Percentiles rank a stretch among this genome's conserved stretches.
These are phyloP conservation scores for Melanotaenia pygmaea DNA, from an alignment of 2,797 vertebrate species.

Conservation along the genomic window DNA sequence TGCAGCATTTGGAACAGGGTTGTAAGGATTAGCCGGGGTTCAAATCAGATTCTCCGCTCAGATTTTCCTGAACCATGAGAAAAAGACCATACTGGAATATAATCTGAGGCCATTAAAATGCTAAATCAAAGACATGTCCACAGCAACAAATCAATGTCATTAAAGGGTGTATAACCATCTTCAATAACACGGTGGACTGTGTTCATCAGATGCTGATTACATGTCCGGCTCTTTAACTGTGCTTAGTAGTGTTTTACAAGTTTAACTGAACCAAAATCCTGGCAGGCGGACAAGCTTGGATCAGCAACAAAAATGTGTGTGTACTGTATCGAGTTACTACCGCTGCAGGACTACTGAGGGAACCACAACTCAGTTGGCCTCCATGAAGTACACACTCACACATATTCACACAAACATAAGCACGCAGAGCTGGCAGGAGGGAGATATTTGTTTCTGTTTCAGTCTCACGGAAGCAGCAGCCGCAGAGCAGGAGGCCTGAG, in stretches of 20 bases:
- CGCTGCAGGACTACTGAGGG: conserved; percentile 71
- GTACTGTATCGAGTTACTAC: conserved; percentile 77
- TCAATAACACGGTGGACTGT: conserved; percentile 46
- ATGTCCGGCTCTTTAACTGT: conserved; percentile 61
- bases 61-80: conserved; percentile 8
- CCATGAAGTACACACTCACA: conserved; percentile 43
- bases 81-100: conserved; percentile 6
- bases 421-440: conserved; percentile 61
- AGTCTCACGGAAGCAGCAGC: conserved; percentile 75
- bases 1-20: conserved; percentile 5
- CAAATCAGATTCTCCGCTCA: conserved; percentile 24
- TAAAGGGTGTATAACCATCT: conserved; percentile 38
- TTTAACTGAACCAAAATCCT: conserved; percentile 66
- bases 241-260: conserved; percentile 72
- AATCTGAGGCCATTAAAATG: conserved; percentile 37
- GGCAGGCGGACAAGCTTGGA: conserved; percentile 77
- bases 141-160: conserved; percentile 43
- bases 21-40: conserved; percentile 17
- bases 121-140: conserved; percentile 28
- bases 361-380: conserved; percentile 73
- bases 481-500: conserved; percentile 42
- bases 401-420: conserved; percentile 19
- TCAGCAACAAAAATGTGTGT: conserved; percentile 80
- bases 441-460: conserved; percentile 70
- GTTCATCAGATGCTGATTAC: conserved; percentile 67